phyloP scores from a whole-genome alignment of 2,888 invertebrate species.

The Meganola albula region DNA sequence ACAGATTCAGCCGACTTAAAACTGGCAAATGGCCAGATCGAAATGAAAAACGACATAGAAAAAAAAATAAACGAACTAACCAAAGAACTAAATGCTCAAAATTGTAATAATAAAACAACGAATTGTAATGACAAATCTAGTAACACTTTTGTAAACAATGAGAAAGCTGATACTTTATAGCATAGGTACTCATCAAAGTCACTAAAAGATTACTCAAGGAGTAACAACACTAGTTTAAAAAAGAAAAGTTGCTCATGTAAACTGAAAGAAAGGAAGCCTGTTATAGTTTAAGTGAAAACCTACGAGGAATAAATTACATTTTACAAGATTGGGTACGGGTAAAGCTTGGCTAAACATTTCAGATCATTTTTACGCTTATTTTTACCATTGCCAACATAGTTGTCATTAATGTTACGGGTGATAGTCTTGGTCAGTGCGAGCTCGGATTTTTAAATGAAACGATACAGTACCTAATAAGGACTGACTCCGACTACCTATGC shows the following conservation, averaged over 20 bases:
- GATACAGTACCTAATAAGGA: too few relatives aligned
- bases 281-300: constrained; percentile 58
- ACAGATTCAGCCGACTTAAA: constrained; percentile 58
- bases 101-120: constrained; percentile 31
- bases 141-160: constrained; percentile 29
- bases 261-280: constrained; percentile 57
- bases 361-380: too few relatives aligned
- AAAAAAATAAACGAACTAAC: constrained; percentile 28
- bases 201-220: constrained; percentile 46
- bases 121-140: constrained; percentile 20
- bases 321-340: too few relatives aligned
- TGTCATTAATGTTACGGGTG: too few relatives aligned
- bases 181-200: constrained; percentile 61
- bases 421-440: too few relatives aligned
- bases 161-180: constrained; percentile 59
- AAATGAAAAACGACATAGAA: constrained; percentile 24
- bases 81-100: constrained; percentile 13
- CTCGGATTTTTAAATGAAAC: too few relatives aligned
- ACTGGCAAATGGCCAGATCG: constrained; percentile 51
- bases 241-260: constrained; percentile 69
- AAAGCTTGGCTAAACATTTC: too few relatives aligned
- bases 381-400: too few relatives aligned
- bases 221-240: constrained; percentile 42
- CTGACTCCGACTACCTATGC: too few relatives aligned
- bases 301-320: too few relatives aligned